Conservation (phyloP, 2,113 vertebrate genomes). For the Rhynchopsitta pachyrhyncha region DNA sequence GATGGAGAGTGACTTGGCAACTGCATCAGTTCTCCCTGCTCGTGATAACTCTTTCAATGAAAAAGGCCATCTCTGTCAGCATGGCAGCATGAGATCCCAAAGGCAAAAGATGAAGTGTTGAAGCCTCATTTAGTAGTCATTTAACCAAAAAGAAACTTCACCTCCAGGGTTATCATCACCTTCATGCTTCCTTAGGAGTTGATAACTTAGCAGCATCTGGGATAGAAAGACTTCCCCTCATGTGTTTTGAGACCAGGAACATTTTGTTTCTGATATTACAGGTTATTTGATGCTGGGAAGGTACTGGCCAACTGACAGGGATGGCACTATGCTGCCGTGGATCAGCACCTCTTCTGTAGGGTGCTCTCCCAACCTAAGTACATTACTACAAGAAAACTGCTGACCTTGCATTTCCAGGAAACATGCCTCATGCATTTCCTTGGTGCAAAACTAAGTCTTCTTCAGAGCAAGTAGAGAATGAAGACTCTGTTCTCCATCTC, state of each 20-base stretch:
- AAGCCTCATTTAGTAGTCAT: not conserved
- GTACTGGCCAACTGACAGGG: not conserved
- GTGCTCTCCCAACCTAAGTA: not conserved
- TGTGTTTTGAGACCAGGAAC: not conserved
- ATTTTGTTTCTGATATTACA: not conserved
- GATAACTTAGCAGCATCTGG: not conserved
- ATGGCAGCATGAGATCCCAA: not conserved
- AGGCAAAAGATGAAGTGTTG: not conserved
- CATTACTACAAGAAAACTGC: not conserved
- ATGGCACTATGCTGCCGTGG: not conserved
- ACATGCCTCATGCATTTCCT: not conserved
- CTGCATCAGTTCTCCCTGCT: not conserved
- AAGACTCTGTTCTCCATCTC: not conserved
- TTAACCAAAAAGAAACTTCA: not conserved
- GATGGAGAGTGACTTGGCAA: slow-evolving; percentile 1
- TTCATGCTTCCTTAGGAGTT: not conserved
- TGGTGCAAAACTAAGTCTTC: not conserved
- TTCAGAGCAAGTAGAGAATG: not conserved
- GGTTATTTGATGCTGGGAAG: not conserved
- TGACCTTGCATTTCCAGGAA: not conserved
- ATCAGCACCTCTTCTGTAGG: not conserved
- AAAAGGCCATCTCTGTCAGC: not conserved
- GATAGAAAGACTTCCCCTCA: not conserved
- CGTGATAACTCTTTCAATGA: not conserved
- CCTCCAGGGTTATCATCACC: not conserved